Conservation (phyloP, 2,888 invertebrate genomes). For the Antheraea yamamai region DNA sequence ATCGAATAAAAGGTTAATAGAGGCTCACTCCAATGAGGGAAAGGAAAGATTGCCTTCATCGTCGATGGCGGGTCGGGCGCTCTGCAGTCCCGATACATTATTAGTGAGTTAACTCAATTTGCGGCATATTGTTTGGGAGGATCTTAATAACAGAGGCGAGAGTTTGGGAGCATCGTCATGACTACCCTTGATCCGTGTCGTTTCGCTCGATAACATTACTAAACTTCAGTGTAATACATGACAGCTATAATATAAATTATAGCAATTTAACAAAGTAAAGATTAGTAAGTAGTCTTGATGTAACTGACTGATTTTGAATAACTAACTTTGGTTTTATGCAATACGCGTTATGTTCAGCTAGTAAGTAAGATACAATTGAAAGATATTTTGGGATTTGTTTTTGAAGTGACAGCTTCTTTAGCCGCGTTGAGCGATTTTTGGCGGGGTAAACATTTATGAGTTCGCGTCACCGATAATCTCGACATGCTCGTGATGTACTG, state of each 20-base stretch:
- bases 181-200: conserved; percentile 62
- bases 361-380: neutral
- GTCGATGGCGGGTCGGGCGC: conserved; percentile 66
- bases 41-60: conserved; percentile 67
- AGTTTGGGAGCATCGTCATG: conserved; percentile 69
- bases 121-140: conserved; percentile 80
- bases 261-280: neutral
- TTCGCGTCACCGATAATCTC: too few relatives aligned
- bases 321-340: too few relatives aligned
- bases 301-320: neutral
- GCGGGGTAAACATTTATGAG: too few relatives aligned
- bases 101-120: conserved; percentile 82
- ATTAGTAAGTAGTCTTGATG: neutral
- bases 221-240: conserved; percentile 16
- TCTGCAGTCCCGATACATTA: conserved; percentile 74
- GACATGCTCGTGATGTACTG: too few relatives aligned
- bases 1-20: conserved; percentile 75
- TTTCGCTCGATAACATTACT: conserved; percentile 36
- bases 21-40: conserved; percentile 51
- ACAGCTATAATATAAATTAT: neutral
- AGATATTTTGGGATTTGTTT: neutral
- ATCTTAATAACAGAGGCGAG: conserved; percentile 79
- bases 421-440: too few relatives aligned
- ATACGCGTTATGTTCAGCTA: too few relatives aligned
- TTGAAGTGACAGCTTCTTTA: neutral